Evolutionary conservation across 2,888 invertebrate species (phyloP), one percentile per base, ranked within the genome.

Genomic region (Peribatodes rhomboidaria): DNA sequence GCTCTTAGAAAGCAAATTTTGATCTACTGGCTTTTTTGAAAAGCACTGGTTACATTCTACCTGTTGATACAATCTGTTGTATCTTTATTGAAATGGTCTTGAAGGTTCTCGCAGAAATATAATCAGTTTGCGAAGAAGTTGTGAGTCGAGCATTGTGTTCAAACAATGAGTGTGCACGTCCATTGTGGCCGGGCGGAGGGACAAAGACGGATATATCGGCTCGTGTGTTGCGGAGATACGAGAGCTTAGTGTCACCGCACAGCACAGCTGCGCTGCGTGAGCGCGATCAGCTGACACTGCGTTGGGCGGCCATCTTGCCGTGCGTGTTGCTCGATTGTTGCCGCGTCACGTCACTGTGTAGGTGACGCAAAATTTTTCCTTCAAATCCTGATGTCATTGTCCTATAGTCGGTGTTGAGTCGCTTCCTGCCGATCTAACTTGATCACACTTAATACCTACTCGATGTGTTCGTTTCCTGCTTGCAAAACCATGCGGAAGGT

Each of bases 221-320:
- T 72, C 72, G 73, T 74, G 73, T 72, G 52, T 73, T 70, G 70
- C 67, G 72, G 70, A 69, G 69, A 73, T 75, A 68, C 64, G 77
- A 58, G 75, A 73, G 77, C 59, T 55, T 62, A 70, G 68, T 74
- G 70, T 70, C 69, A 67, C 75, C 70, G 42, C 68, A 71, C 71
- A 68, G 71, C 78, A 85, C 88, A 89, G 87, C 88, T 89, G 90
- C 87, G 85, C 79, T 86, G 88, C 85, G 89, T 88, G 86, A 84
- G 90, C 87, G 87, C 90, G 80, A 92, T 92, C 93, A 93, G 93
- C 93, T 93, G 93, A 92, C 89, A 88, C 77, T 73, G 80, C 82
- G 86, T 82, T 65, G 47, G 53, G 69, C 90, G 81, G 92, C 92
- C 92, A 93, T 93, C 89, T 93, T 93, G 88, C 85, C 79, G 82